Base-by-base conservation (phyloP, 2,113 vertebrate genomes). In the Falcunculus frontatus region DNA sequence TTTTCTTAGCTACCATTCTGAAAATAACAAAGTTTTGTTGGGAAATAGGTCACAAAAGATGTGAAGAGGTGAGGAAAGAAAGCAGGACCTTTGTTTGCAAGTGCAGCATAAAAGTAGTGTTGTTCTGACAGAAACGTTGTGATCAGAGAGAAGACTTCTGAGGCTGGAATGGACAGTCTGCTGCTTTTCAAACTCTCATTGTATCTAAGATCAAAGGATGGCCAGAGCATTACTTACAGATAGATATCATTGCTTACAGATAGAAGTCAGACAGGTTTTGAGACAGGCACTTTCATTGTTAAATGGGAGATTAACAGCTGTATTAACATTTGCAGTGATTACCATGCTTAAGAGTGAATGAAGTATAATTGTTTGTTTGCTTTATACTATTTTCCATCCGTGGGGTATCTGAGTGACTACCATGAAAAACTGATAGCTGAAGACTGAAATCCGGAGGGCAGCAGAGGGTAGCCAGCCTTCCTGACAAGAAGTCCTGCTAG, bases 51-150 rank as follows among this genome's bases (percentile, higher is more conserved):
- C 68, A 52, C 0, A 0, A 62, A 88, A 90, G 70, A 82, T 52
- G 44, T 63, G 76, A 87, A 76, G 60, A 80, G 41, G 35, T 0
- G 0, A 90, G 42, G 50, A 79, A 94, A 80, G 84, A 56, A 91
- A 37, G 47, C 49, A 91, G 35, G 78, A 96, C 82, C 68, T 90
- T 76, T 95, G 77, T 96, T 94, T 96, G 82, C 60, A 88, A 94
- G 46, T 49, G 56, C 63, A 90, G 33, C 50, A 56, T 83, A 46
- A 69, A 91, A 90, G 91, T 32, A 27, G 27, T 11, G 56, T 5
- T 90, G 75, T 67, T 90, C 82, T 74, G 75, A 83, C 56, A 90
- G 82, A 83, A 95, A 86, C 26, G 18, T 27, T 77, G 55, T 88
- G 79, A 90, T 91, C 82, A 94, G 79, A 94, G 94, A 89, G 41